Evolutionary conservation across 1,140 invertebrate genomes (phyloP), one percentile per base, ranked within the genome.

Genomic region (Heliconius nattereri): DNA sequence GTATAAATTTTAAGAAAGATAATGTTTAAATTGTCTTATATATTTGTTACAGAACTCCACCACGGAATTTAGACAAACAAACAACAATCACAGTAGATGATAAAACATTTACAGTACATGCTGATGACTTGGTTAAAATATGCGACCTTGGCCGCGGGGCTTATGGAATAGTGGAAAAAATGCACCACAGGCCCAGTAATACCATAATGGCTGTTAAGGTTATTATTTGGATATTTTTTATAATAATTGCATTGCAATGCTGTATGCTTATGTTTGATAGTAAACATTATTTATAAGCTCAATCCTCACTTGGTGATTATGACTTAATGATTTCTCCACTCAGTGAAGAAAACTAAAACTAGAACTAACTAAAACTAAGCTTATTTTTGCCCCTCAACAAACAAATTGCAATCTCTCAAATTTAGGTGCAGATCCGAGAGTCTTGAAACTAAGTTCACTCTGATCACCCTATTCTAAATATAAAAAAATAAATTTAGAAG

Each of bases 141-240:
- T 97, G 97, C 89, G 97, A 99, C 92, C 96, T 99, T 81, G 99
- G 99, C 6, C 96, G 98, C 83, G 99, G 99, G 16, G 98, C 98
- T 19, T 99, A 99, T 95, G 98, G 99, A 7, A 97, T 98, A 90
- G 99, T 99, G 7, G 98, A 99, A 86, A 99, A 99, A 95, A 99
- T 99, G 98, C 95, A 96, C 77, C 99, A 99, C 91, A 97, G 97
- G 87, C 97, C 97, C 81, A 98, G 97, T 85, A 96, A 97, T 75
- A 98, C 98, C 76, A 97, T 98, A 72, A 98, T 99, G 97, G 99
- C 99, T 83, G 98, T 99, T 0, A 99, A 99, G 96, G 97, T 98
- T 95, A 98, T 95, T 75, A 26, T 60, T 57, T 72, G 7, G 37
- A 40, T 20, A 37, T 72, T 37, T 37, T 8, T 72, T 13, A 37